Conservation (phyloP, 2,888 invertebrate species). For the Bugula neritina region DNA sequence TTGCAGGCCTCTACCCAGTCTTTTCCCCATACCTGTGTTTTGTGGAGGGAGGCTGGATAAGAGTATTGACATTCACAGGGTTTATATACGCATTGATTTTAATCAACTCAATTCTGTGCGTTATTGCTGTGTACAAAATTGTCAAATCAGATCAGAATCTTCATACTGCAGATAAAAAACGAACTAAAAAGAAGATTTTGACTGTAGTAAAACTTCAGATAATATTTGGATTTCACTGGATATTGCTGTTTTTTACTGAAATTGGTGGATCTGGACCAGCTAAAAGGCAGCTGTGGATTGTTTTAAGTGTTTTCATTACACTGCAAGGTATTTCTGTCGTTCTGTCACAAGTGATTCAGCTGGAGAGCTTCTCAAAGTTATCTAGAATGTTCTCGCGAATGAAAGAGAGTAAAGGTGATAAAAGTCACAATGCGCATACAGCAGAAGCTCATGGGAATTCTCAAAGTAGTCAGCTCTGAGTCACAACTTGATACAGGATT, state of each 20-base stretch:
- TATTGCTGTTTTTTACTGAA: background rate
- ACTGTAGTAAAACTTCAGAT: slow-evolving; percentile 15
- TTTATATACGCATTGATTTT: background rate
- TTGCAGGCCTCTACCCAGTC: background rate
- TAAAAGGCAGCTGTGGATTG: background rate
- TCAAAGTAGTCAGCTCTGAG: no score
- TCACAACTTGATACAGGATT: no score
- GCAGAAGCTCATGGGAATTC: no score
- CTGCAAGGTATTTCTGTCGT: background rate
- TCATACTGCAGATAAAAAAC: background rate
- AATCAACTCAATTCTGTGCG: background rate
- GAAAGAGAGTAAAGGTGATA: no score
- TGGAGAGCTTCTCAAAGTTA: background rate
- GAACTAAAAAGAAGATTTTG: background rate
- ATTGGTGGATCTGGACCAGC: no score
- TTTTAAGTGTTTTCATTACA: background rate
- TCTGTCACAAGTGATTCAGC: background rate
- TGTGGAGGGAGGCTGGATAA: background rate
- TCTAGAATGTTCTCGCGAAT: background rate
- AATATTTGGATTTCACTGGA: slow-evolving; percentile 21
- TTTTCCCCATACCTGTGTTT: background rate
- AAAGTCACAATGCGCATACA: no score
- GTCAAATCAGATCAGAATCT: background rate
- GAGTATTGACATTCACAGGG: background rate
- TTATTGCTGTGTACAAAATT: background rate